Conservation (phyloP, 2,797 vertebrate species). For the Enteromius trimaculatus region DNA sequence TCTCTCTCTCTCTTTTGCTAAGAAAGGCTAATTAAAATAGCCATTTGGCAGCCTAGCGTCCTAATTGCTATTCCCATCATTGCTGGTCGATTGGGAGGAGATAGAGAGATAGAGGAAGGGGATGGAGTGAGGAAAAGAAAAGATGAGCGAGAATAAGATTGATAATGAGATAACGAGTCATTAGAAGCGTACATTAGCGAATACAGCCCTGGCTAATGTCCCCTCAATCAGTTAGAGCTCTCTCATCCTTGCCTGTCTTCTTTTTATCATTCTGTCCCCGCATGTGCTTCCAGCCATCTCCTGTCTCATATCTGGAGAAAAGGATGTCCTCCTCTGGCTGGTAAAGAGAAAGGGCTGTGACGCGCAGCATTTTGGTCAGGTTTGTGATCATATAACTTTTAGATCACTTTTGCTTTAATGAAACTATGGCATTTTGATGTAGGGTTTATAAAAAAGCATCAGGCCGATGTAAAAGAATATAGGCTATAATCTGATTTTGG, state of each 20-base stretch:
- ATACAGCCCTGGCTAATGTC: conserved; percentile 57
- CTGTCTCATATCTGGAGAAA: conserved; percentile 32
- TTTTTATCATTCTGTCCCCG: conserved; percentile 44
- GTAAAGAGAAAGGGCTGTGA: background rate
- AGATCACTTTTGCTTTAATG: conserved; percentile 1
- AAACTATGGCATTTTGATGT: conserved; percentile 15
- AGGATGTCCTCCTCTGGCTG: conserved; percentile 10
- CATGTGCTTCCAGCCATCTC: conserved; percentile 32
- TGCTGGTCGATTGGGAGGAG: conserved; percentile 56
- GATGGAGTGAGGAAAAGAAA: conserved; percentile 48
- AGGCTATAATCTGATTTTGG: background rate
- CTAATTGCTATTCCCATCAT: conserved; percentile 70
- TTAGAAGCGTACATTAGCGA: conserved; percentile 67
- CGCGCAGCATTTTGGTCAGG: background rate
- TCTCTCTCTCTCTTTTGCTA: conserved; percentile 46
- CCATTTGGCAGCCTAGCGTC: conserved; percentile 62
- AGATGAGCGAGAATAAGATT: conserved; percentile 63
- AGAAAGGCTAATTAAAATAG: conserved; percentile 69
- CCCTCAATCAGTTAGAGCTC: conserved; percentile 58
- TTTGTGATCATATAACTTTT: background rate
- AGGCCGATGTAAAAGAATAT: background rate
- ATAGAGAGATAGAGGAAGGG: conserved; percentile 24
- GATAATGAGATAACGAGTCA: conserved; percentile 68
- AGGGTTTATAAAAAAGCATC: background rate
- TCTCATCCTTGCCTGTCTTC: conserved; percentile 49